These are phyloP conservation scores for Scaptomyza caliginosa DNA, from an alignment of 2,888 invertebrate genomes.

Conservation along the genomic window DNA sequence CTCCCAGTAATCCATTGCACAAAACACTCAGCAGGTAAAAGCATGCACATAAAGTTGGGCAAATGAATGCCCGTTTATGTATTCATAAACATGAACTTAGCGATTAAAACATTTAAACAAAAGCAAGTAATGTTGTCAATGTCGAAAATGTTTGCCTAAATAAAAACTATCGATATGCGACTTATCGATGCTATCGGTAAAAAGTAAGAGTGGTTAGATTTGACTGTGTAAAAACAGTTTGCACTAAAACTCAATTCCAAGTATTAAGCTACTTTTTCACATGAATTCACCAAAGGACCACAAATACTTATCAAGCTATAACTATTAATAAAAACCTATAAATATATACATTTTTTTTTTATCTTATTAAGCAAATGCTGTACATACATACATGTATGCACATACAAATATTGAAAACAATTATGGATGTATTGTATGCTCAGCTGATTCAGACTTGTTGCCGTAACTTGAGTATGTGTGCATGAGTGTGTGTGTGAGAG, in stretches of 20 bases:
- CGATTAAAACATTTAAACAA: neutral
- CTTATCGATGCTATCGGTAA: too few relatives aligned
- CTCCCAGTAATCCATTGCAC: slow-evolving; percentile 29
- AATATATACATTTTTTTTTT: too few relatives aligned
- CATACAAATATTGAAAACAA: neutral
- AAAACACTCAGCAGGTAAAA: slow-evolving; percentile 37
- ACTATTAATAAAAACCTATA: too few relatives aligned
- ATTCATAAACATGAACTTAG: slow-evolving; percentile 5
- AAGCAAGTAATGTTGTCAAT: too few relatives aligned
- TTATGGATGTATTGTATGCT: neutral
- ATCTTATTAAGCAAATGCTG: too few relatives aligned
- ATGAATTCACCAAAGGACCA: neutral
- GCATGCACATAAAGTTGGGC: slow-evolving; percentile 35
- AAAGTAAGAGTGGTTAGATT: too few relatives aligned
- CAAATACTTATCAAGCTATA: too few relatives aligned
- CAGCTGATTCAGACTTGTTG: neutral
- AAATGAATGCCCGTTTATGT: slow-evolving; percentile 29
- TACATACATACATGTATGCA: too few relatives aligned
- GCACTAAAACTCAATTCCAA: too few relatives aligned
- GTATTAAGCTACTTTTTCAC: neutral
- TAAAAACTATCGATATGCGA: too few relatives aligned
- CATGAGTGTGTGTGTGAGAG: neutral
- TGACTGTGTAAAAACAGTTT: too few relatives aligned
- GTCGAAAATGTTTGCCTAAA: too few relatives aligned
- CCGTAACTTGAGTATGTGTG: slow-evolving; percentile 1